Conservation (phyloP, 2,888 invertebrate genomes). For the Hydraecia micacea region DNA sequence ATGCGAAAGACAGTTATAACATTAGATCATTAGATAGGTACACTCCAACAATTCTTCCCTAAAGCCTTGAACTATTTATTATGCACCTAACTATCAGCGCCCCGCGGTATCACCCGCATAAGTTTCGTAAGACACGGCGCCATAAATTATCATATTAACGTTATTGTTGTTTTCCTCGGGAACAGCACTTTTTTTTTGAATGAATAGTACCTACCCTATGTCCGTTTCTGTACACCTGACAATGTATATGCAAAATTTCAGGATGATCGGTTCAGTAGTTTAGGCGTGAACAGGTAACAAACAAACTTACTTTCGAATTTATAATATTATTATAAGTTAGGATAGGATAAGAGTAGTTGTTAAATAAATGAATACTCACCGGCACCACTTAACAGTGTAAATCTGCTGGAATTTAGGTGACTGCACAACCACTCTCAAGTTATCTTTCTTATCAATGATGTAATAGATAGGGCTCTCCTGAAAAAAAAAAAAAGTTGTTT, state of each 20-base stretch:
- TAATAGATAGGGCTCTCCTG: constrained; percentile 54
- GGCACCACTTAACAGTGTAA: constrained; percentile 41
- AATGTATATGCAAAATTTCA: no score
- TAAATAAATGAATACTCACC: constrained; percentile 42
- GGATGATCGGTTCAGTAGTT: no score
- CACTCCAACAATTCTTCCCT: not conserved
- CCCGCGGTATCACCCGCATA: no score
- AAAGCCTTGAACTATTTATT: not conserved
- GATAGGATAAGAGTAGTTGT: not conserved
- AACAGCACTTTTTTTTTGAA: no score
- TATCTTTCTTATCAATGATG: constrained; percentile 34
- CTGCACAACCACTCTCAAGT: constrained; percentile 52
- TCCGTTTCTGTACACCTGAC: no score
- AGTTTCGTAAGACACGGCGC: no score
- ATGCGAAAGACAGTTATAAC: not conserved
- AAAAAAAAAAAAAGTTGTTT: constrained; percentile 11
- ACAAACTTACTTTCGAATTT: no score
- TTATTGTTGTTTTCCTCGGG: no score
- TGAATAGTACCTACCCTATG: no score
- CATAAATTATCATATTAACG: no score
- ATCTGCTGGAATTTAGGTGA: constrained; percentile 44
- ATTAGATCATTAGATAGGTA: not conserved
- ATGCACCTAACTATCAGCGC: not conserved
- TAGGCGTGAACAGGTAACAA: no score
- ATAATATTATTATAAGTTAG: no score